A percentile compares a stretch with the other conserved stretches of the same genome.
phyloP scores from a whole-genome alignment of 2,888 invertebrate genomes.

The Rhagophthalmus giganteus region DNA sequence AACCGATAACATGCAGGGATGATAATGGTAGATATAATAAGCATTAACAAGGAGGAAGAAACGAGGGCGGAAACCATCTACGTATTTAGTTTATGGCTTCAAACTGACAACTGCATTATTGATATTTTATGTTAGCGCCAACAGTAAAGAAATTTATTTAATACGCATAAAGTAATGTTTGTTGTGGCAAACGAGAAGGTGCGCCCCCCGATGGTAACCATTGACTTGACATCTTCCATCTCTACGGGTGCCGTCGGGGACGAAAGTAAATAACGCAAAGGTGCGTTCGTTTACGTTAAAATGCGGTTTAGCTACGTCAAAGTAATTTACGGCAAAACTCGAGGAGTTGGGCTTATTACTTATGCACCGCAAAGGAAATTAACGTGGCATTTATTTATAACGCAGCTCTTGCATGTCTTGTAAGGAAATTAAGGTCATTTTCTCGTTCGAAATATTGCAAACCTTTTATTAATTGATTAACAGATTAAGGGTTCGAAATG shows the following conservation, averaged over 20 bases:
- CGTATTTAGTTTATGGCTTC: conserved; percentile 7
- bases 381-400: conserved; percentile 7
- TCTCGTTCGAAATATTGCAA: background rate
- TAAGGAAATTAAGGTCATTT: conserved; percentile 2
- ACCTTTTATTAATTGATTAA: background rate
- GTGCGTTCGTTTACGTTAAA: conserved; percentile 18
- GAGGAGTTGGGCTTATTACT: conserved; percentile 5
- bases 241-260: conserved; percentile 23
- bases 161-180: conserved; percentile 23
- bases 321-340: conserved; percentile 9
- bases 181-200: conserved; percentile 25
- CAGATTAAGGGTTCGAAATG: background rate
- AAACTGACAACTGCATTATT: conserved; percentile 16
- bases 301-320: conserved; percentile 2
- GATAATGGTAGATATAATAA: too few relatives aligned
- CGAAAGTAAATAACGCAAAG: conserved; percentile 22
- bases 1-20: too few relatives aligned
- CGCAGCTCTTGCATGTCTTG: background rate
- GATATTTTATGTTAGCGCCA: conserved; percentile 17
- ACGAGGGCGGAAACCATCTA: conserved; percentile 5
- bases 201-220: conserved; percentile 24
- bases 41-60: background rate
- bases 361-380: conserved; percentile 8
- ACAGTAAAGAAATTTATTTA: conserved; percentile 25
- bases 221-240: conserved; percentile 21